Evolutionary conservation across 1,140 invertebrate species (phyloP), one percentile per base, ranked within the genome.

Genomic region (Megalonaias nervosa): DNA sequence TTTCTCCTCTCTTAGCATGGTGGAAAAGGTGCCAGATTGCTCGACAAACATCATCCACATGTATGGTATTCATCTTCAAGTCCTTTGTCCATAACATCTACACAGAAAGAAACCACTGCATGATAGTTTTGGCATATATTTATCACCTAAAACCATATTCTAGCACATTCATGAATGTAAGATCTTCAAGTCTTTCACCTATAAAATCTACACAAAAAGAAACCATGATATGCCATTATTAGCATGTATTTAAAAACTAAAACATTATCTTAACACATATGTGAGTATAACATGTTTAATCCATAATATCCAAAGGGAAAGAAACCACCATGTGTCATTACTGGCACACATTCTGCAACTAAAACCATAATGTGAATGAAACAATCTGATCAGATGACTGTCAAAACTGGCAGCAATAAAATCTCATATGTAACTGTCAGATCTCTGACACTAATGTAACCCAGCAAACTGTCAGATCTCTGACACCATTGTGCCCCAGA

Each of bases 61-160:
- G 96, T 59, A 97, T 93, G 1, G 96, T 98, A 89, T 97, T 96
- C 92, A 97, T 94, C 84, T 94, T 93, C 68, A 97, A 92, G 74
- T 96, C 94, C 60, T 94, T 93, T 71, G 94, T 95, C 96, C 96
- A 98, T 48, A 97, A 92, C 64, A 97, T 92, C 89, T 91, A 66
- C 14, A 71, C 11, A 71, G 23, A 71, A 17, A 60, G 26, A 12
- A 58, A 59, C 21, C 23, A 62, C 11, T 1, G 11, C 9, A 0
- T 62, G 60, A 23, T 4, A n/a, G 2, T 61, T 2, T 61, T 19
- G 21, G 21, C 11, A 61, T 61, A 19, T 61, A 23, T 61, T n/a
- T 11, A 23, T 23, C 60, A 61, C 3, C 6, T 23, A n/a, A 61
- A 61, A n/a, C 17, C 60, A 61, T 19, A n/a, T n/a, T 23, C 21